Evolutionary conservation across 30 jellyfish, hydroid and myxozoan genomes (phyloP).

Genomic region (Aurelia coerulea): DNA sequence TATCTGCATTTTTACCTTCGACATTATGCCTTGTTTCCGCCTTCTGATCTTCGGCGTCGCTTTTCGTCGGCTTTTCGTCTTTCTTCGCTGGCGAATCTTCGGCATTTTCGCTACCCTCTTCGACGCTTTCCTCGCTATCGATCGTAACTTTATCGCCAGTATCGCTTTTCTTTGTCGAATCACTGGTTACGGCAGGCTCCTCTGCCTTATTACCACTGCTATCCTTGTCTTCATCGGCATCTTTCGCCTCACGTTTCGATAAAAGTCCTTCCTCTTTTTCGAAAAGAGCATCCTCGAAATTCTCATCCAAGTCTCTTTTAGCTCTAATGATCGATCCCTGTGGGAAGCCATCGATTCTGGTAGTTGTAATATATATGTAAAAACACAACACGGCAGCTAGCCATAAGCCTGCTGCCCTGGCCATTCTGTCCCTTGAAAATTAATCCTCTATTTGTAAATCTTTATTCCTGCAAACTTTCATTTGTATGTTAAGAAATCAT

Average conservation of each 20-base stretch:
- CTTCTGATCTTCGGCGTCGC: slow-evolving; percentile 35
- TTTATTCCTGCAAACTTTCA: slow-evolving; percentile 16
- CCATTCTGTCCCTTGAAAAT: slow-evolving; percentile 19
- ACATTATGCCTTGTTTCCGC: slow-evolving; percentile 71
- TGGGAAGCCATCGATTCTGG: slow-evolving; percentile 52
- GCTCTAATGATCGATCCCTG: slow-evolving; percentile 73
- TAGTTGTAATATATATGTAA: slow-evolving; percentile 26
- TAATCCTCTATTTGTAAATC: slow-evolving; percentile 1
- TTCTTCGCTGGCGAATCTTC: slow-evolving; percentile 47
- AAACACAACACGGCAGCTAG: slow-evolving; percentile 59
- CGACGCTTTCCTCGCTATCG: slow-evolving; percentile 52
- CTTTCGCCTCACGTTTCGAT: slow-evolving; percentile 64
- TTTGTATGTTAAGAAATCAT: slow-evolving; percentile 51
- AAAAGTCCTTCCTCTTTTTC: slow-evolving; percentile 55
- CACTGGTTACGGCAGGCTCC: slow-evolving; percentile 3
- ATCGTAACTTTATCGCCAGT: slow-evolving; percentile 53
- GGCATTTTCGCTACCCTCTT: slow-evolving; percentile 25
- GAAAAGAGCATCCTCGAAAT: slow-evolving; percentile 80
- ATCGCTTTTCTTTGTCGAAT: slow-evolving; percentile 56
- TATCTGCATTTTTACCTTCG: slow-evolving; percentile 70
- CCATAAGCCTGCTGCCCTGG: slow-evolving; percentile 72
- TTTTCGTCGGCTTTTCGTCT: slow-evolving; percentile 26
- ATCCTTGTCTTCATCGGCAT: slow-evolving; percentile 26
- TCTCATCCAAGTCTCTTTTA: slow-evolving; percentile 83
- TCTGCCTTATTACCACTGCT: slow-evolving; percentile 8